These are phyloP conservation scores for Pseudomyrmex sp. DNA, from an alignment of 1,140 invertebrate species.

Conservation along the genomic window DNA sequence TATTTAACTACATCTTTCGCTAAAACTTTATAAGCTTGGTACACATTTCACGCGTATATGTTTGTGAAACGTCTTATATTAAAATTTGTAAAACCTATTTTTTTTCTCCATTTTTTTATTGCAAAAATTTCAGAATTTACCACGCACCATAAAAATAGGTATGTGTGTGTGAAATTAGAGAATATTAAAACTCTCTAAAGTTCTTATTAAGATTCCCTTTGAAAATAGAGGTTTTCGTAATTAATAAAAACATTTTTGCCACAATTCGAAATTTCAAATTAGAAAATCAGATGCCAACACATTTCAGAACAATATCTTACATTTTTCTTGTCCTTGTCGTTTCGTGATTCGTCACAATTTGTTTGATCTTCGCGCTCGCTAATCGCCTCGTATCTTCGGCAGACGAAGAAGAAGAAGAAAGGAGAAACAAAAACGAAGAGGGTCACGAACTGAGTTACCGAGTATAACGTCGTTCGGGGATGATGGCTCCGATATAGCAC, in stretches of 20 bases:
- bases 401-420: background rate
- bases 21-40: background rate
- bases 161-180: too few relatives aligned
- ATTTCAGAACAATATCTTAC: background rate
- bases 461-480: slow-evolving; percentile 50
- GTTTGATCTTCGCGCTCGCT: slow-evolving; percentile 24
- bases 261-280: too few relatives aligned
- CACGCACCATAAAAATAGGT: too few relatives aligned
- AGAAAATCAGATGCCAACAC: too few relatives aligned
- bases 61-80: background rate
- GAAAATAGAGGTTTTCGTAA: too few relatives aligned
- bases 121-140: too few relatives aligned
- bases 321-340: background rate
- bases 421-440: slow-evolving; percentile 31
- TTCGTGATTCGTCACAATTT: background rate
- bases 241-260: too few relatives aligned
- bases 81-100: too few relatives aligned
- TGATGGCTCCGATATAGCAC: slow-evolving; percentile 46
- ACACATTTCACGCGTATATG: slow-evolving; percentile 2
- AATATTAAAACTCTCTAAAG: too few relatives aligned
- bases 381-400: slow-evolving; percentile 7
- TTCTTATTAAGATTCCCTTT: too few relatives aligned
- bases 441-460: slow-evolving; percentile 37
- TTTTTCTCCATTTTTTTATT: too few relatives aligned
- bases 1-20: background rate